Conservation (phyloP, 2,888 invertebrate genomes). For the Calameuta idolon region DNA sequence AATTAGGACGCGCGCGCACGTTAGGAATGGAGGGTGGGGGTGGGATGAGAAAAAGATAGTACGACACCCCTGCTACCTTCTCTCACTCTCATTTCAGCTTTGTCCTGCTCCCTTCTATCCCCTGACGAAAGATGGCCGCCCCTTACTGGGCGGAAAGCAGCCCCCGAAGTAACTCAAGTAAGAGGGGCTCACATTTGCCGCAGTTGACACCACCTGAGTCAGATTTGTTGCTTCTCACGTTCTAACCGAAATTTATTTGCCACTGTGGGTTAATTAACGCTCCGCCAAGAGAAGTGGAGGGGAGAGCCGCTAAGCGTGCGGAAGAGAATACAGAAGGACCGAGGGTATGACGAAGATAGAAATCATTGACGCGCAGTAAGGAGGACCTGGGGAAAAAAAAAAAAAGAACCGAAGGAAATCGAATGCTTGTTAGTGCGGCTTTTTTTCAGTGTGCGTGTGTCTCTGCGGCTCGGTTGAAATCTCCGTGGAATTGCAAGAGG, state of each 20-base stretch:
- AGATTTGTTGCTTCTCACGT: slow-evolving; percentile 67
- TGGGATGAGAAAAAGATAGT: slow-evolving; percentile 19
- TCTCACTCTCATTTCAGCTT: slow-evolving; percentile 23
- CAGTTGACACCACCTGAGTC: slow-evolving; percentile 66
- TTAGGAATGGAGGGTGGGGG: slow-evolving; percentile 11
- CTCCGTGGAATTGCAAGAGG: slow-evolving; percentile 25
- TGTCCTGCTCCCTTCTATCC: slow-evolving; percentile 7
- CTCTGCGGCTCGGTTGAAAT: neutral
- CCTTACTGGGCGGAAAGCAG: slow-evolving; percentile 20
- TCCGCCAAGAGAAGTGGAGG: neutral
- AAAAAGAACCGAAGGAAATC: neutral
- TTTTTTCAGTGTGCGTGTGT: neutral
- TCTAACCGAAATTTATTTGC: slow-evolving; percentile 67
- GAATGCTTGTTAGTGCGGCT: neutral
- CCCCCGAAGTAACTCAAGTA: slow-evolving; percentile 55
- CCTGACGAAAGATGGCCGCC: slow-evolving; percentile 35
- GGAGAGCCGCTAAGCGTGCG: neutral
- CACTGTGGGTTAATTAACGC: slow-evolving; percentile 62
- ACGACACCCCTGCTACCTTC: slow-evolving; percentile 23
- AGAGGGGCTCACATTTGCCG: slow-evolving; percentile 50
- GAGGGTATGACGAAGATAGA: neutral
- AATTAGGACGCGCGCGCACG: slow-evolving; percentile 60
- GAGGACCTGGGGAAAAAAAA: neutral
- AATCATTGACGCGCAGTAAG: neutral
- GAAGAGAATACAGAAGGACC: neutral